phyloP scores from a whole-genome alignment of 2,113 vertebrate genomes.

The Acanthisitta chloris region DNA sequence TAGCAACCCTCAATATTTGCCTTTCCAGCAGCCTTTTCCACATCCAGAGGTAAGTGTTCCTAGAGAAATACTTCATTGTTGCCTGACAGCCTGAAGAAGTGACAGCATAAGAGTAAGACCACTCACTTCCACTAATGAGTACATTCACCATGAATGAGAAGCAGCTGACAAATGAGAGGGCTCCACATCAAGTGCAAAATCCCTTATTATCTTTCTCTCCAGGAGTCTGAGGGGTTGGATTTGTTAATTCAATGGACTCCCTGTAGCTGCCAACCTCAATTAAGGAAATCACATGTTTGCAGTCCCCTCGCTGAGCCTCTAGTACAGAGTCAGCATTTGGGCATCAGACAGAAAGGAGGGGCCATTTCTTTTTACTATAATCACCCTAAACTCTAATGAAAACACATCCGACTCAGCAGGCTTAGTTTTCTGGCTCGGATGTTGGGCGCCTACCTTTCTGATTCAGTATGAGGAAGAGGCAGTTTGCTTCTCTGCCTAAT shows the following conservation, averaged over 20 bases:
- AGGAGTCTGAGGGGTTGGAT: conserved; percentile 10
- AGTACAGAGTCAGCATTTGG: conserved; percentile 41
- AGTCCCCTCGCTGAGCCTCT: conserved; percentile 20
- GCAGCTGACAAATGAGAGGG: conserved; percentile 30
- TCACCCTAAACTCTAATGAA: conserved; percentile 61
- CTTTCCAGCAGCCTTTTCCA: background rate
- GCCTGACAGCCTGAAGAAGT: background rate
- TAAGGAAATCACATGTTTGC: conserved; percentile 57
- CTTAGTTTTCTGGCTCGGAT: conserved; percentile 41
- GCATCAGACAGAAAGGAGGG: conserved; percentile 45
- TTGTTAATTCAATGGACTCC: conserved; percentile 49
- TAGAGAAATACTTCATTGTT: background rate
- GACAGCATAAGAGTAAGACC: background rate
- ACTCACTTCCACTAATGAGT: conserved; percentile 1
- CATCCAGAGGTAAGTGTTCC: background rate
- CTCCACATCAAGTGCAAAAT: conserved; percentile 32
- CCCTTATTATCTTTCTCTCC: conserved; percentile 51
- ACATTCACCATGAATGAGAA: conserved; percentile 21
- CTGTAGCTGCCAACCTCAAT: conserved; percentile 57
- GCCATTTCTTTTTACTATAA: conserved; percentile 52
- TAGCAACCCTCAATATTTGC: background rate
- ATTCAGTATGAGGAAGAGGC: conserved; percentile 12
- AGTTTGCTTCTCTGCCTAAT: conserved; percentile 53
- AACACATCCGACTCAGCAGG: conserved; percentile 53
- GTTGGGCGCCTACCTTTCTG: conserved; percentile 6